Conservation (phyloP, 2,797 vertebrate species). For the Poeciliopsis presidionis region DNA sequence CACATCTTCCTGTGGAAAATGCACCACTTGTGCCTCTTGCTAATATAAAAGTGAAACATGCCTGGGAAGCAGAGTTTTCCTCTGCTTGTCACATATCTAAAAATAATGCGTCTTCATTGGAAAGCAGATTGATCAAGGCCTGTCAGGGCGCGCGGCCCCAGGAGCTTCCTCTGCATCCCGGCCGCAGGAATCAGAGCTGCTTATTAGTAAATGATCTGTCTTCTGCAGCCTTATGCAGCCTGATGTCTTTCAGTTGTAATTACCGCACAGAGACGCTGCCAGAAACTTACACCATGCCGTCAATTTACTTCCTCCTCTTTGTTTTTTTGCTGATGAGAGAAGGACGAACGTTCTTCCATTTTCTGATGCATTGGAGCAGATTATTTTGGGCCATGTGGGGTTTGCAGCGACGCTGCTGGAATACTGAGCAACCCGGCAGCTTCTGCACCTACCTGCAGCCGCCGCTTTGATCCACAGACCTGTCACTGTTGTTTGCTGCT, state of each 20-base stretch:
- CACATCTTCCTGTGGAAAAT: constrained; percentile 61
- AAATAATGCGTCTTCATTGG: constrained; percentile 61
- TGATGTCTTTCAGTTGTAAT: constrained; percentile 18
- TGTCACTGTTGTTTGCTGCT: constrained; percentile 45
- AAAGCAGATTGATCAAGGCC: constrained; percentile 55
- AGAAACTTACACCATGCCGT: not conserved
- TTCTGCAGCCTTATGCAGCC: constrained; percentile 33
- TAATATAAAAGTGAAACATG: constrained; percentile 57
- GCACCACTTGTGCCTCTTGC: constrained; percentile 38
- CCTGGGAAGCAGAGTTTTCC: constrained; percentile 38
- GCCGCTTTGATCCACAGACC: constrained; percentile 36
- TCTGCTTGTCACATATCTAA: constrained; percentile 54
- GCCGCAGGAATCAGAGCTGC: constrained; percentile 8
- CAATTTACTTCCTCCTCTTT: not conserved
- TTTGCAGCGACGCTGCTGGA: constrained; percentile 34
- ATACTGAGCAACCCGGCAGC: constrained; percentile 22
- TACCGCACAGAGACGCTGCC: not conserved
- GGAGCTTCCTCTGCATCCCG: not conserved
- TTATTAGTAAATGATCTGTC: constrained; percentile 38
- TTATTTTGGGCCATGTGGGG: constrained; percentile 46
- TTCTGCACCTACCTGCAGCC: constrained; percentile 22
- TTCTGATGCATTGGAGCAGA: constrained; percentile 45
- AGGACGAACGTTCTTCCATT: constrained; percentile 36
- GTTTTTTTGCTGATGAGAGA: constrained; percentile 7
- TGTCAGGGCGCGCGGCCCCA: constrained; percentile 31